Evolutionary conservation across 2,113 vertebrate genomes (phyloP), one percentile per base, ranked within the genome.

Genomic region (Gnathonemus longibarbis): DNA sequence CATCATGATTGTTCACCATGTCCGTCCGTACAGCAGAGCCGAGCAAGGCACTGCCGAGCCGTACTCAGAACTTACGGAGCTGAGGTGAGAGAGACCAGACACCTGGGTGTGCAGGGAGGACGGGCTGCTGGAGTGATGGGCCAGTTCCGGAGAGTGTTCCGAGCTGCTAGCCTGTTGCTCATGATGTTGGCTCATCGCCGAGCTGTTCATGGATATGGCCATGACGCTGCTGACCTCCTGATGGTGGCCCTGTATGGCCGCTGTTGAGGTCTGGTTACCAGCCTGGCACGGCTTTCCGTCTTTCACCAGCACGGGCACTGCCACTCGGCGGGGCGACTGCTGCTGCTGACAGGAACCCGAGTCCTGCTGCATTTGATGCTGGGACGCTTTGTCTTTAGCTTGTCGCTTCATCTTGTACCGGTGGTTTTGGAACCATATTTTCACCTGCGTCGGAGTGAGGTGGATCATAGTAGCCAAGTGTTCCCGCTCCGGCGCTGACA

Each of bases 391-490:
- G 97, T 99, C 98, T 92, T 99, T 99, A 90, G 98, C 98, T 95
- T 99, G 98, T 87, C 98, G 95, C 94, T 99, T 99, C 98, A 99
- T 99, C 94, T 99, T 99, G 93, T 99, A 99, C 91, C 98, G 97
- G 94, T 99, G 98, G 88, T 99, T 99, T 94, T 99, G 98, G 94
- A 99, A 99, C 98, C 98, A 99, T 94, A 99, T 99, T 93, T 99
- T 99, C 92, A 99, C 98, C 96, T 99, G 98, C 88, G 98, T 99
- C 90, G 98, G 98, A 17, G 98, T 99, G 94, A 99, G 97, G 93
- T 99, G 98, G 95, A 99, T 99, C 98, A 99, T 99, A 94, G 98
- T 99, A 91, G 98, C 98, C 95, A 99, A 96, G 94, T 99, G 98
- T 94, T 99, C 98, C 88, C 98, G 96, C 95, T 99, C 98, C 6